Conservation (phyloP, 2,113 vertebrate genomes). For the Chaetops frenatus region DNA sequence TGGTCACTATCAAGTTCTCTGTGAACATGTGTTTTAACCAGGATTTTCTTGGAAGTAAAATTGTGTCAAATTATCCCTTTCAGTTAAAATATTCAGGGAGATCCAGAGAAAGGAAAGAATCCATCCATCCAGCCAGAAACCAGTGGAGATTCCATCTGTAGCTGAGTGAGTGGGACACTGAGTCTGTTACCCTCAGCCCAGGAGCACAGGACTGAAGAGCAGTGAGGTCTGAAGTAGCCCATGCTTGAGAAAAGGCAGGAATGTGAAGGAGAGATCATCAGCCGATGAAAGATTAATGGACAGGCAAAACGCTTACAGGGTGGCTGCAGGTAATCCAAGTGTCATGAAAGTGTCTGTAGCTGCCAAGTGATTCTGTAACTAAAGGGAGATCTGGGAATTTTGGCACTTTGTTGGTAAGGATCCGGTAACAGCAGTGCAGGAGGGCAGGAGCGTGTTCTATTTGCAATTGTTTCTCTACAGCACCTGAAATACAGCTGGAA, state of each 20-base stretch:
- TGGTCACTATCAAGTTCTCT: background rate
- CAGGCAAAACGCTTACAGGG: background rate
- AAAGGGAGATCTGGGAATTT: background rate
- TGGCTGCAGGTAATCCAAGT: background rate
- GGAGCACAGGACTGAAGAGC: background rate
- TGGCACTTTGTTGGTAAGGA: background rate
- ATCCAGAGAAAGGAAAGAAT: background rate
- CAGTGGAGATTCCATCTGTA: fast-evolving
- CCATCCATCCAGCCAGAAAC: background rate
- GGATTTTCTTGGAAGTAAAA: background rate
- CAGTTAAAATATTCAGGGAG: background rate
- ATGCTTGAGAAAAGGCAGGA: background rate
- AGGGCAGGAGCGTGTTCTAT: background rate
- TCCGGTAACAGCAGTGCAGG: background rate
- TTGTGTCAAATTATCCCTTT: background rate
- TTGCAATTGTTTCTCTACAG: background rate
- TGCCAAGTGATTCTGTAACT: background rate
- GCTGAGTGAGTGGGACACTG: background rate
- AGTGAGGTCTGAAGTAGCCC: background rate
- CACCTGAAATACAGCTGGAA: background rate
- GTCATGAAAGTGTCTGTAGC: background rate
- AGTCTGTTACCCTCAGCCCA: background rate
- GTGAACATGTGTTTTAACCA: background rate
- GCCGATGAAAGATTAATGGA: background rate
- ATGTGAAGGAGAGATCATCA: background rate